These are phyloP conservation scores for Muscicapa comitata DNA, from an alignment of 2,797 vertebrate genomes.

Conservation along the genomic window DNA sequence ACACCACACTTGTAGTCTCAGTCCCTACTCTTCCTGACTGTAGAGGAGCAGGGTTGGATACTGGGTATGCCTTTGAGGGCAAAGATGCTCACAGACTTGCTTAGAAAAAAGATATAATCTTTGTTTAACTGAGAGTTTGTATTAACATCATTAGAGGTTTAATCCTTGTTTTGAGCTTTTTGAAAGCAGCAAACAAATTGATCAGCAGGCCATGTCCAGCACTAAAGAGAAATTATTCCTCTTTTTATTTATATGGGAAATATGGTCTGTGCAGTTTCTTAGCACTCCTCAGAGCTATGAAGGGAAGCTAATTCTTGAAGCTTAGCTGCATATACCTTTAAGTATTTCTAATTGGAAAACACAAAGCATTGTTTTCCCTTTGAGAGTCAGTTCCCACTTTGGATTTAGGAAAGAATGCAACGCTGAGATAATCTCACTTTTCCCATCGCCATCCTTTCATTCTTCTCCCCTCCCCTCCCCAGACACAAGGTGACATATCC, in stretches of 20 bases:
- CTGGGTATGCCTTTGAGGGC: not conserved
- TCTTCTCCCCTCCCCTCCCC: slow-evolving; percentile 52
- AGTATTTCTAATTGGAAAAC: slow-evolving; percentile 53
- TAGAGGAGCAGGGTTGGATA: not conserved
- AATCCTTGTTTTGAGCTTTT: not conserved
- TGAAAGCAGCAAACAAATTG: not conserved
- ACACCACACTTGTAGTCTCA: not conserved
- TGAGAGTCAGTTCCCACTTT: slow-evolving; percentile 24
- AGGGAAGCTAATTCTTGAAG: not conserved
- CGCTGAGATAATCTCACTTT: slow-evolving; percentile 59
- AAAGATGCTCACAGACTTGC: not conserved
- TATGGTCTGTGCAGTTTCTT: slow-evolving; percentile 12
- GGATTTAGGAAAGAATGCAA: slow-evolving; percentile 56
- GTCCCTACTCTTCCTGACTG: not conserved
- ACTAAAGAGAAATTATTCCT: not conserved
- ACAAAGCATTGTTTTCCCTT: slow-evolving; percentile 51
- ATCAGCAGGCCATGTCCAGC: not conserved
- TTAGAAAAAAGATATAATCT: not conserved
- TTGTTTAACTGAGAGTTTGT: not conserved
- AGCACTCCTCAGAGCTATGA: slow-evolving; percentile 28
- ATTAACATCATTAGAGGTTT: not conserved
- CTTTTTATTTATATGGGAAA: not conserved
- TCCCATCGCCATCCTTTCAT: slow-evolving; percentile 70
- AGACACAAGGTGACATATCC: slow-evolving; percentile 79
- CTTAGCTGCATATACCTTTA: slow-evolving; percentile 6